Conservation (phyloP, 2,888 invertebrate species). For the Venusia cambrica region DNA sequence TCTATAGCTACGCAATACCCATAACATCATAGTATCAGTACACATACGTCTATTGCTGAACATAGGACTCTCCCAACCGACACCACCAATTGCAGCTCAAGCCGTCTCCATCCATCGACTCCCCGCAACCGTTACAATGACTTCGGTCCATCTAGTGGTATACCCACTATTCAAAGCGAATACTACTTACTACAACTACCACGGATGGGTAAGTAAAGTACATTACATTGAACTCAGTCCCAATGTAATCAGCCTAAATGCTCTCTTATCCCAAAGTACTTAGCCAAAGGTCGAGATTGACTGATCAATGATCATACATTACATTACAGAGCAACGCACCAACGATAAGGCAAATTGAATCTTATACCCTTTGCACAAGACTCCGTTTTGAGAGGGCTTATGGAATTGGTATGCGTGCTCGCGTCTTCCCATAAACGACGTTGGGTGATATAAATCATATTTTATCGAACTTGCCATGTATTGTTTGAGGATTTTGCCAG, state of each 20-base stretch:
- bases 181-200: too few species aligned
- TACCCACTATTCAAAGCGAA: too few species aligned
- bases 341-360: not conserved
- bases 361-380: constrained; percentile 4
- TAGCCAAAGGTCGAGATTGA: constrained; percentile 16
- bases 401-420: constrained; percentile 2
- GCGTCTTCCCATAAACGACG: constrained; percentile 10
- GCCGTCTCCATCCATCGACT: too few species aligned
- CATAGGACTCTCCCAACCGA: too few species aligned
- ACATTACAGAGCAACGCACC: constrained; percentile 8
- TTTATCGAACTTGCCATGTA: constrained; percentile 20
- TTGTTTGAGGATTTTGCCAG: constrained; percentile 63
- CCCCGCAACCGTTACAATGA: too few species aligned
- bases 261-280: constrained; percentile 5
- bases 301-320: constrained; percentile 22
- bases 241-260: constrained; percentile 6
- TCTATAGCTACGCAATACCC: too few species aligned
- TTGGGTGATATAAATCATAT: constrained; percentile 20
- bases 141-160: too few species aligned
- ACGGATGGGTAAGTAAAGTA: too few species aligned
- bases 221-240: not conserved
- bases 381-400: constrained; percentile 1
- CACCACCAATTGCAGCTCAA: too few species aligned
- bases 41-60: too few species aligned
- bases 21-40: too few species aligned